Evolutionary conservation across 2,888 invertebrate genomes (phyloP).

Genomic region (Eristalis intricaria): DNA sequence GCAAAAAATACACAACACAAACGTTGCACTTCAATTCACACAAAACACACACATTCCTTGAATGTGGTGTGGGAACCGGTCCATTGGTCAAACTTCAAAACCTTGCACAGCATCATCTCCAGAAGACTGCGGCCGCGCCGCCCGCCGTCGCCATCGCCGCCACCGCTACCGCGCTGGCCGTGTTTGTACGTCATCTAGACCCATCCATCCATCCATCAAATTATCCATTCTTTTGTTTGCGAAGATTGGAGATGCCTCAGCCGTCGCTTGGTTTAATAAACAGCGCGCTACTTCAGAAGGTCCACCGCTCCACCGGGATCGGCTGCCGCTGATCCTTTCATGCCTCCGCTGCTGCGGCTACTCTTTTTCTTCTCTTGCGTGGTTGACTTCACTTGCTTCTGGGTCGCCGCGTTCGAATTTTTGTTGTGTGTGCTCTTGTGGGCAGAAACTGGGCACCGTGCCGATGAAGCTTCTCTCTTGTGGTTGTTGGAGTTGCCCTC

Average conservation of each 20-base stretch:
- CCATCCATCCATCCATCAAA: constrained; percentile 72
- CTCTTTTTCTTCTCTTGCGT: background rate
- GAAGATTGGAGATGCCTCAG: constrained; percentile 60
- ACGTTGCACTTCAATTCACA: constrained; percentile 48
- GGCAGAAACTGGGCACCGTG: background rate
- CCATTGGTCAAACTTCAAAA: constrained; percentile 7
- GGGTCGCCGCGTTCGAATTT: background rate
- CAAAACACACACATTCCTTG: constrained; percentile 50
- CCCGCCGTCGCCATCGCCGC: background rate
- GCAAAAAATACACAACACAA: constrained; percentile 4
- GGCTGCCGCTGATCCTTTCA: constrained; percentile 56
- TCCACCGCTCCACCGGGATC: constrained; percentile 51
- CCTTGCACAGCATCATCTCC: background rate
- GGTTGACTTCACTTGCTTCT: constrained; percentile 7
- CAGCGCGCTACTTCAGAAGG: constrained; percentile 72
- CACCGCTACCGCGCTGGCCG: background rate
- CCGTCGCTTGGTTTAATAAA: constrained; percentile 67
- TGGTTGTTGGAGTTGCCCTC: background rate
- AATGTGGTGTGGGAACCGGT: constrained; percentile 65
- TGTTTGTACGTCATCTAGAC: constrained; percentile 57
- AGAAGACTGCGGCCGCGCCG: background rate
- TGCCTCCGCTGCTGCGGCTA: constrained; percentile 22
- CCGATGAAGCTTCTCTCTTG: background rate
- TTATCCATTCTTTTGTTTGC: constrained; percentile 72
- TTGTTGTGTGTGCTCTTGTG: constrained; percentile 5